Base-by-base conservation (phyloP, 23 tunicate species). In the Clavelina lepadiformis region DNA sequence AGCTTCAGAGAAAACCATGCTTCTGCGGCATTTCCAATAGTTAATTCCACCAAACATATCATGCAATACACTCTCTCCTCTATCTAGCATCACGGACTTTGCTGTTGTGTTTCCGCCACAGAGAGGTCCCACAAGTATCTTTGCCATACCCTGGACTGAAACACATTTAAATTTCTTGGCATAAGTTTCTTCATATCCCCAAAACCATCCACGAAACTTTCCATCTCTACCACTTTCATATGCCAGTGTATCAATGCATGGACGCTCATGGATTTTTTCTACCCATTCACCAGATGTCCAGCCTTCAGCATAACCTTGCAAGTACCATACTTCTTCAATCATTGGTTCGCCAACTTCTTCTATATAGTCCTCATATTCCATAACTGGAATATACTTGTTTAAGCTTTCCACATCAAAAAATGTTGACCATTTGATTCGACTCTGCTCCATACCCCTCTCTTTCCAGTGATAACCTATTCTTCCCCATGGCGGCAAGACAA, bases 401-500 rank as follows among this genome's bases (percentile, higher is more conserved):
- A 89, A 21, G 63, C 97, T 89, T 56, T 63, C 50, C 46, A 89
- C 64, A 63, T 89, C 83, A 70, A 89, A 89, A 64, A 89, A 89
- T 45, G 49, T 71, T 41, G 97, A 89, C 97, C 97, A 89, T 13
- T 76, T 71, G 3, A 82, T 82, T 35, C 56, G 41, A 35, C 93
- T 83, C 56, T 93, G 98, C 31, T 93, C 98, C 83, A 93, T 59
- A 36, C 74, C 79, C 35, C 60, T 52, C 30, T 93, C 98, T 61
- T 79, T 84, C 98, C 98, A 93, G 56, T 93, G 98, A 50, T 84
- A 93, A 3, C 98, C 86, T 24, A 93, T 93, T 53, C 98, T 68
- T 24, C 98, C 98, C 98, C 98, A 93, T 23, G 98, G 94, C n/a
- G 98, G 98, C 36, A 93, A 67, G 35, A 93, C 98, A 35, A 93